These are phyloP conservation scores for Caenorhabditis tropicalis DNA, from an alignment of 1,140 invertebrate genomes.

Conservation along the genomic window DNA sequence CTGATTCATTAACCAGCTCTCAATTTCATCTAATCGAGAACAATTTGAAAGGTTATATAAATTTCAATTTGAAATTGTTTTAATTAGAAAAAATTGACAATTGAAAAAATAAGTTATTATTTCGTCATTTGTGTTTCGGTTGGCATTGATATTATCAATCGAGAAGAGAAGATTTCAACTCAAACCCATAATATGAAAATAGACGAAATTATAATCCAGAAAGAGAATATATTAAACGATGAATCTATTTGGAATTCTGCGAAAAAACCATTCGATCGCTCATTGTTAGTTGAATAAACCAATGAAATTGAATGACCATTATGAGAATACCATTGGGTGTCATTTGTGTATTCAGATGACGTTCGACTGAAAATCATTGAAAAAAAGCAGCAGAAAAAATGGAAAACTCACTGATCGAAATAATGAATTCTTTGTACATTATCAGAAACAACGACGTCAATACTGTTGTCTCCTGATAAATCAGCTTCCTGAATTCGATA, in stretches of 20 bases:
- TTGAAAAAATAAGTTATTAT: background rate
- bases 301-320: conserved; percentile 1
- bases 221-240: background rate
- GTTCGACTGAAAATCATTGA: background rate
- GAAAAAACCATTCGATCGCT: background rate
- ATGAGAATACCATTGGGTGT: conserved; percentile 18
- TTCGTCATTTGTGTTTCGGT: background rate
- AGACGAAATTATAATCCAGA: background rate
- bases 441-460: background rate
- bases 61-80: too few species aligned
- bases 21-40: too few species aligned
- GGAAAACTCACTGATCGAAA: conserved; percentile 29
- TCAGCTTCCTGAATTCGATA: background rate
- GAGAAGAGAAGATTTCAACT: too few species aligned
- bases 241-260: conserved; percentile 5
- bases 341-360: background rate
- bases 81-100: background rate
- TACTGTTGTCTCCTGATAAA: background rate
- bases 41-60: too few species aligned
- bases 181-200: background rate
- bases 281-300: background rate
- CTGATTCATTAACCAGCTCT: background rate
- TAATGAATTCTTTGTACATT: conserved; percentile 18
- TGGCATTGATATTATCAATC: too few species aligned
- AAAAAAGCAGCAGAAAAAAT: too few species aligned